Evolutionary conservation across 2,888 invertebrate genomes (phyloP).

Genomic region (Macrosoma leucophasiata): DNA sequence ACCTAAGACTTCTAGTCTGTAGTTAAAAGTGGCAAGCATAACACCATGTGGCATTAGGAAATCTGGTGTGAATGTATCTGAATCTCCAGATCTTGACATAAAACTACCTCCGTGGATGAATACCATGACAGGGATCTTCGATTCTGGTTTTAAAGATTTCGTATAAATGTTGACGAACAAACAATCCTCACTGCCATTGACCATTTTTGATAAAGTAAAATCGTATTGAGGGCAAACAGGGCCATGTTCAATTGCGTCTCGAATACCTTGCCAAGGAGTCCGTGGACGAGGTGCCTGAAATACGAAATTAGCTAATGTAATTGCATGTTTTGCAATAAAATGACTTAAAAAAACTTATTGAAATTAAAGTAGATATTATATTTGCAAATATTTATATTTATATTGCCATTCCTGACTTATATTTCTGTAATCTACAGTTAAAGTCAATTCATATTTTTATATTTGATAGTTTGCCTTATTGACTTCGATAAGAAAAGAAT

Average conservation of each 20-base stretch:
- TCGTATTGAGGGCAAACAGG: constrained; percentile 50
- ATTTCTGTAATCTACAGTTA: too few species aligned
- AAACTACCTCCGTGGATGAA: constrained; percentile 61
- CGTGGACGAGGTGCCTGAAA: constrained; percentile 49
- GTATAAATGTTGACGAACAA: constrained; percentile 53
- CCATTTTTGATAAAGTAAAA: constrained; percentile 21
- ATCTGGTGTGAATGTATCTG: constrained; percentile 45
- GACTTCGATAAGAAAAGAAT: too few species aligned
- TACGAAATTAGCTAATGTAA: constrained; percentile 1
- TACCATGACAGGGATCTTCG: constrained; percentile 55
- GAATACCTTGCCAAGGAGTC: constrained; percentile 42
- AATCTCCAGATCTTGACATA: constrained; percentile 46
- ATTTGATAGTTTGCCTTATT: too few species aligned
- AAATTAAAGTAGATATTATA: too few species aligned
- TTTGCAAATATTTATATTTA: too few species aligned
- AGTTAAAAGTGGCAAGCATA: constrained; percentile 59
- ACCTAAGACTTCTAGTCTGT: constrained; percentile 43
- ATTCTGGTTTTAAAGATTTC: constrained; percentile 28
- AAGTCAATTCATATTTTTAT: too few species aligned
- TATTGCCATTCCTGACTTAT: too few species aligned
- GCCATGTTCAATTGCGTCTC: constrained; percentile 47
- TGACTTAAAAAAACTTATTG: background rate
- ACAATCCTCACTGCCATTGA: constrained; percentile 50
- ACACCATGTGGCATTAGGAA: constrained; percentile 52
- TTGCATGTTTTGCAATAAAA: background rate